Percentiles rank a stretch among this genome's conserved stretches.
Evolutionary conservation across 2,113 vertebrate genomes (phyloP).

Genomic region (Phylloscopus trochilus): DNA sequence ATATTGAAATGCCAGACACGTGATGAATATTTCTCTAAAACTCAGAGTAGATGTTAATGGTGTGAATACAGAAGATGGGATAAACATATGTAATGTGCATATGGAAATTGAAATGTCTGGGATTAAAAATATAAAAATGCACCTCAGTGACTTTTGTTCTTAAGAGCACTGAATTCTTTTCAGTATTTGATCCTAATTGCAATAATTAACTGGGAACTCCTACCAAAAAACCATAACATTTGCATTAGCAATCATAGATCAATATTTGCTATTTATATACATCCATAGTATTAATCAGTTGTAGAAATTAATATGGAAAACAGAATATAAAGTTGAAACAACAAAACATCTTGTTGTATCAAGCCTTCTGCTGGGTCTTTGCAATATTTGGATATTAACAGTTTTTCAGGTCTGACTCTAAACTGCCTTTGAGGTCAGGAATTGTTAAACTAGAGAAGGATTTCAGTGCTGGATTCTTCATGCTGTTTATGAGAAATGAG

Average conservation of each 20-base stretch:
- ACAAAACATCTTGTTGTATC: background rate
- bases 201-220: background rate
- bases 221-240: background rate
- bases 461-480: background rate
- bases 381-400: background rate
- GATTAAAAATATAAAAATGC: background rate
- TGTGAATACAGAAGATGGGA: background rate
- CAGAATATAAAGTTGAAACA: background rate
- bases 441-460: background rate
- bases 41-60: background rate
- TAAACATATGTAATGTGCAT: background rate
- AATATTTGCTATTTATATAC: background rate
- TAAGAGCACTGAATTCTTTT: background rate
- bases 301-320: background rate
- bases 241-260: background rate
- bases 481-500: background rate
- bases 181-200: background rate
- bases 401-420: background rate
- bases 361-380: background rate
- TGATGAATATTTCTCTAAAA: background rate
- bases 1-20: background rate
- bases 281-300: background rate
- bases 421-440: background rate
- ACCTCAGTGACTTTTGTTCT: background rate
- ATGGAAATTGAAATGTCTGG: background rate